Conservation (phyloP, 2,113 vertebrate genomes). For the Phocoena sinus region DNA sequence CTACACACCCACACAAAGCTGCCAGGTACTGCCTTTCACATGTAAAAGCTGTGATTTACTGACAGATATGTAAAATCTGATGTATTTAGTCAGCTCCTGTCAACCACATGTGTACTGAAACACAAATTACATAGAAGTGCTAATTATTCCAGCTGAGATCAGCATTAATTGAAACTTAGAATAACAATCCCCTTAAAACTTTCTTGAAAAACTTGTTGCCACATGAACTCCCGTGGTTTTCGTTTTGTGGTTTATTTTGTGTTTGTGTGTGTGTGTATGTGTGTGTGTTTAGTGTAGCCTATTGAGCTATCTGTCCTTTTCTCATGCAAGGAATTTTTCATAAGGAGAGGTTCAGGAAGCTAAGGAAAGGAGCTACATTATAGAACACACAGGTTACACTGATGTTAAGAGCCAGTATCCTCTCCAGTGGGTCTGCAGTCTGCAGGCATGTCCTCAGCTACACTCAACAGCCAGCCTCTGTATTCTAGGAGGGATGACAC, state of each 20-base stretch:
- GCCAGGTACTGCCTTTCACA: neutral
- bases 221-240: neutral
- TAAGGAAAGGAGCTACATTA: neutral
- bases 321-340: neutral
- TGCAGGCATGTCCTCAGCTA: neutral
- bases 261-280: neutral
- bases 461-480: neutral
- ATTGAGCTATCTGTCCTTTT: neutral
- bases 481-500: no score
- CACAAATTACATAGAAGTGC: neutral
- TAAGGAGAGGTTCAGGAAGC: neutral
- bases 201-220: neutral
- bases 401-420: neutral
- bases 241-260: neutral
- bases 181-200: neutral
- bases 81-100: neutral
- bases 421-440: neutral
- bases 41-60: neutral
- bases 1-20: neutral
- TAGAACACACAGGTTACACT: no score
- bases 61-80: neutral
- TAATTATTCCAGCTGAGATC: slow-evolving; percentile 25
- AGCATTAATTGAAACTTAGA: neutral
- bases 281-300: neutral
- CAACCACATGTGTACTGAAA: neutral